phyloP scores from a whole-genome alignment of 2,797 vertebrate genomes.

The Smutsia temminckii region DNA sequence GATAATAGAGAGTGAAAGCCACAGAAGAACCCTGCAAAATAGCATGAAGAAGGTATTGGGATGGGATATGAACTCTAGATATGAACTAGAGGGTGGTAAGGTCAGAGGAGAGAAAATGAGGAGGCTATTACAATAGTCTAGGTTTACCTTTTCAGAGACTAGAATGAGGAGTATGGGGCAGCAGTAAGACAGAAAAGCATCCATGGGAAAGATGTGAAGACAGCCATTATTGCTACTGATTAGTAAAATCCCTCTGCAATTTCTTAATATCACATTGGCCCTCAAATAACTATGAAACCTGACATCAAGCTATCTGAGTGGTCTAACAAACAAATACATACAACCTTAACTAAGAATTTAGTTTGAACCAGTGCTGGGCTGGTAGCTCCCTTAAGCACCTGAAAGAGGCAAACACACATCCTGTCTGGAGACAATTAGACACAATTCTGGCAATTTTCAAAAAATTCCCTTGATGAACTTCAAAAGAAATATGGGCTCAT shows the following conservation, averaged over 20 bases:
- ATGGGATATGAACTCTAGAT: not conserved
- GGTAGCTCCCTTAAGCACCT: not conserved
- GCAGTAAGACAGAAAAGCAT: not conserved
- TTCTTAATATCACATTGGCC: not conserved
- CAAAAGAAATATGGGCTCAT: not conserved
- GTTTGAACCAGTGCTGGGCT: not conserved
- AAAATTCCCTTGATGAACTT: not conserved
- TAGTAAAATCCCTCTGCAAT: not conserved
- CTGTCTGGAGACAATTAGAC: not conserved
- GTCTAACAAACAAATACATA: not conserved
- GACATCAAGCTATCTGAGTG: not conserved
- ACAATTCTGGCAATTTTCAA: not conserved
- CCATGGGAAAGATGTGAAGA: not conserved
- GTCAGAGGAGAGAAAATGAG: not conserved
- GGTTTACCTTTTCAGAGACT: not conserved
- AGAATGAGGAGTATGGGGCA: not conserved
- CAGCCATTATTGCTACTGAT: not conserved
- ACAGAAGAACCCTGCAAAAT: conserved; percentile 18
- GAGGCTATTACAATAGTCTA: not conserved
- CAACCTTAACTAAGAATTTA: not conserved
- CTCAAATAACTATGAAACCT: not conserved
- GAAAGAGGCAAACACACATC: not conserved
- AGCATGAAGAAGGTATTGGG: not conserved
- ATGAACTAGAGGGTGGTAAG: not conserved
- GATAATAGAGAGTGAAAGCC: not conserved